These are phyloP conservation scores for Genyomyrus donnyi DNA, from an alignment of 2,113 vertebrate species.

Conservation along the genomic window DNA sequence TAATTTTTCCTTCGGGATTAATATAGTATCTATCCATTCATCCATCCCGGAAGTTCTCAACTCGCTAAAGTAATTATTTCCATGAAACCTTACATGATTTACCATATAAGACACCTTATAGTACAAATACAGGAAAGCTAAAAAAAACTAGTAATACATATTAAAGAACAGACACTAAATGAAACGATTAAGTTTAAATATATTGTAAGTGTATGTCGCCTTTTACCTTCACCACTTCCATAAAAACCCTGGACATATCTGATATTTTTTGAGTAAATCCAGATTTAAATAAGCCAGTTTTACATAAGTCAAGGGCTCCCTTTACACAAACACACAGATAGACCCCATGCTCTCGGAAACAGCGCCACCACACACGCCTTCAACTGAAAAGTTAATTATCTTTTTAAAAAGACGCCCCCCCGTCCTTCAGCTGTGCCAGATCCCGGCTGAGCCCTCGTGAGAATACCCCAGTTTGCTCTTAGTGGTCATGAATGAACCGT, in stretches of 20 bases:
- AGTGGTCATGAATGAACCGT: conserved; percentile 75
- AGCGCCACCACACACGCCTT: conserved; percentile 63
- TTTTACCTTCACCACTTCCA: neutral
- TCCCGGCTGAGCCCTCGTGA: conserved; percentile 64
- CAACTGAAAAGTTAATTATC: conserved; percentile 81
- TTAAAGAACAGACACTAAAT: neutral
- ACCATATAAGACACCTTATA: neutral
- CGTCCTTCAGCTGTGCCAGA: conserved; percentile 76
- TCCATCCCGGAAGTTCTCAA: neutral
- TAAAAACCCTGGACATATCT: neutral
- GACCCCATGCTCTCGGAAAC: conserved; percentile 45
- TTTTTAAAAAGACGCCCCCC: conserved; percentile 73
- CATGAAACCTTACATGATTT: neutral
- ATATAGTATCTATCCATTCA: neutral
- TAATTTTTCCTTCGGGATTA: too few relatives aligned
- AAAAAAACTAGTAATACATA: neutral
- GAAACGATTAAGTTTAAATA: neutral
- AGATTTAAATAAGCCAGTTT: neutral
- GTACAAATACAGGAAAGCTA: neutral
- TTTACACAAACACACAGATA: neutral
- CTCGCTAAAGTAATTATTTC: neutral
- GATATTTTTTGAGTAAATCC: neutral
- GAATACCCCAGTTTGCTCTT: conserved; percentile 73
- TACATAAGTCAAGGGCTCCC: neutral
- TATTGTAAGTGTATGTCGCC: neutral